Evolutionary conservation across 2,113 vertebrate species (phyloP), one percentile per base, ranked within the genome.

Genomic region (Holacanthus passer): DNA sequence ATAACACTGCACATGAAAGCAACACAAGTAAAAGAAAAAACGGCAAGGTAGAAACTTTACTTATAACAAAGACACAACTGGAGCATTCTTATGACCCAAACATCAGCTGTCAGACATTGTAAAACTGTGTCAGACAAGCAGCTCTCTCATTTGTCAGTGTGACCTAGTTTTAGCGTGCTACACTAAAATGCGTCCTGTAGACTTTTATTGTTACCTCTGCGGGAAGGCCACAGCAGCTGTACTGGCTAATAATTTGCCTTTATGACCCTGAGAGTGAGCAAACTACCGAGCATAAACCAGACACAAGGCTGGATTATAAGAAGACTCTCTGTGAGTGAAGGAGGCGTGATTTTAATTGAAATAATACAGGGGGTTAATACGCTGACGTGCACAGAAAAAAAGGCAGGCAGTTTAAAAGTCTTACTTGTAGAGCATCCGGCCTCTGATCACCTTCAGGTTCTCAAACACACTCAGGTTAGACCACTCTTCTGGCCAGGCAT

Each of bases 391-490:
- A 68, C 17, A 52, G 20, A 37, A 73, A 64, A 72, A 4, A 72
- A 29, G 68, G 24, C 2, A 73, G 48, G 17, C 20, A 69, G 45
- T 43, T 73, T 29, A 24, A 72, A 67, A 27, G 29, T 81, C 94
- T 93, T 95, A 99, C 98, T 97, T 97, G 88, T 98, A 96, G 37
- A 98, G 95, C 81, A 96, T 94, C 22, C 97, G 92, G 72, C 98
- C 98, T 67, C 97, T 91, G 93, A 99, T 97, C 76, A 97, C 94
- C 73, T 94, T 95, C 64, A 99, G 95, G 82, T 98, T 99, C 81
- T 98, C 96, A 94, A 99, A 99, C 66, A 97, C 95, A 0, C 92
- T 91, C 81, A 99, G 94, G 88, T 97, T 87, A 19, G 79, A 73
- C 89, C 94, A 83, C 74, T 86, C 90, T 0, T 95, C 91, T 0